Evolutionary conservation across 2,888 invertebrate species (phyloP), one percentile per base, ranked within the genome.

Genomic region (Idaea aversata): DNA sequence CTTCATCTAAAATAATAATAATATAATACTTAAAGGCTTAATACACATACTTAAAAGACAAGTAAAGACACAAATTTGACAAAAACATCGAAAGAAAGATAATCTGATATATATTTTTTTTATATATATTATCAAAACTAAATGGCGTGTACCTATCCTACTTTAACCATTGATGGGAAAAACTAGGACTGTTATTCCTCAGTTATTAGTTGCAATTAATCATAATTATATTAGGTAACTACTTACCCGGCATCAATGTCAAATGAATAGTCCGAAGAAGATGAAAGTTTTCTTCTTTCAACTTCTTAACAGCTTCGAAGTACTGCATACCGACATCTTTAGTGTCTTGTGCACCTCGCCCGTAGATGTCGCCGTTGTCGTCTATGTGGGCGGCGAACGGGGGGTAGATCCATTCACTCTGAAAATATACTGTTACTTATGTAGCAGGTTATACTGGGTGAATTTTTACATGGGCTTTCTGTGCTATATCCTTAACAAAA

Each of bases 381-480:
- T 97, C 97, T 82, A 98, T 96, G 65, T 96, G 92, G 0, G 97
- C 98, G 63, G 93, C 94, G 85, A 98, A 99, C 2, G 98, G 98
- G 47, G 96, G 96, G 84, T 97, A 94, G 0, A 93, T 95, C 98
- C 98, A 99, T 77, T 95, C 94, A 38, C 96, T 96, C 96, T 97
- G 75, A n/a, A 87, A 74, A 47, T 10, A 47, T 3, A 13, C 4
- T 38, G n/a, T n/a, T n/a, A n/a, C n/a, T n/a, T n/a, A n/a, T n/a
- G n/a, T n/a, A n/a, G n/a, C n/a, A n/a, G n/a, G n/a, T n/a, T n/a
- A 25, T 25, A 25, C 25, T 2, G 25, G 25, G 25, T 25, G 25
- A 25, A 2, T 25, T 25, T 25, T 25, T 25, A 25, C 1, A 1
- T 25, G 25, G 25, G 25, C 25, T 3, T 25, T 25, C 25, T 2